Evolutionary conservation across 1,140 invertebrate species (phyloP).

Genomic region (Zaprionus capensis): DNA sequence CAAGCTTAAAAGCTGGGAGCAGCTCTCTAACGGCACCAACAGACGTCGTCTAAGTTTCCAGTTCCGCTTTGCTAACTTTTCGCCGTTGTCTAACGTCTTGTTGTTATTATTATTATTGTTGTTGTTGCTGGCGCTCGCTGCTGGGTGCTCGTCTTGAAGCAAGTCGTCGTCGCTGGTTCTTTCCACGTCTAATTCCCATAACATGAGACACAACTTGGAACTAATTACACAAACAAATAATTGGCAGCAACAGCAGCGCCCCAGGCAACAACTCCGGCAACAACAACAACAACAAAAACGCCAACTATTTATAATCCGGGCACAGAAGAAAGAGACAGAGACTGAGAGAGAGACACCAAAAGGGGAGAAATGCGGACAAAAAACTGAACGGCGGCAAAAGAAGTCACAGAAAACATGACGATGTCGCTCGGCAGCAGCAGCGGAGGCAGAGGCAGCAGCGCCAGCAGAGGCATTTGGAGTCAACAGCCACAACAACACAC

Average conservation of each 20-base stretch:
- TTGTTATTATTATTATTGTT: conserved; percentile 30
- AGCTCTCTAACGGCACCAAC: conserved; percentile 69
- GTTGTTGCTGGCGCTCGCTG: conserved; percentile 20
- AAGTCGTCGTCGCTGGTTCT: conserved; percentile 42
- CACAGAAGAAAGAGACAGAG: conserved; percentile 5
- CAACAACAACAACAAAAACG: conserved; percentile 33
- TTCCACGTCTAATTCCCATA: conserved; percentile 62
- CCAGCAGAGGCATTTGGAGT: conserved; percentile 47
- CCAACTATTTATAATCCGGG: conserved; percentile 57
- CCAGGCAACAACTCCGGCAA: conserved; percentile 32
- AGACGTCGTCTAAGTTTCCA: conserved; percentile 60
- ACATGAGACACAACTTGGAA: conserved; percentile 53
- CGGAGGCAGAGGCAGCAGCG: conserved; percentile 10
- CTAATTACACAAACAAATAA: conserved; percentile 62
- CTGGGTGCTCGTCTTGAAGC: conserved; percentile 29
- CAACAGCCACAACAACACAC: conserved; percentile 40
- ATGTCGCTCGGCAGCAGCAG: conserved; percentile 41
- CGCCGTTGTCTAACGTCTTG: conserved; percentile 53
- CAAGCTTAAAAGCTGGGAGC: conserved; percentile 62
- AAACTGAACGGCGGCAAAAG: conserved; percentile 40
- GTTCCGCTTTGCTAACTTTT: conserved; percentile 78
- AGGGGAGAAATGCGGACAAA: conserved; percentile 40
- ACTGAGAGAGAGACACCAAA: conserved; percentile 25
- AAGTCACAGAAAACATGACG: conserved; percentile 56
- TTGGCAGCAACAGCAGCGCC: conserved; percentile 41